Base-by-base conservation (phyloP, 2,888 invertebrate genomes). In the Idaea biselata region DNA sequence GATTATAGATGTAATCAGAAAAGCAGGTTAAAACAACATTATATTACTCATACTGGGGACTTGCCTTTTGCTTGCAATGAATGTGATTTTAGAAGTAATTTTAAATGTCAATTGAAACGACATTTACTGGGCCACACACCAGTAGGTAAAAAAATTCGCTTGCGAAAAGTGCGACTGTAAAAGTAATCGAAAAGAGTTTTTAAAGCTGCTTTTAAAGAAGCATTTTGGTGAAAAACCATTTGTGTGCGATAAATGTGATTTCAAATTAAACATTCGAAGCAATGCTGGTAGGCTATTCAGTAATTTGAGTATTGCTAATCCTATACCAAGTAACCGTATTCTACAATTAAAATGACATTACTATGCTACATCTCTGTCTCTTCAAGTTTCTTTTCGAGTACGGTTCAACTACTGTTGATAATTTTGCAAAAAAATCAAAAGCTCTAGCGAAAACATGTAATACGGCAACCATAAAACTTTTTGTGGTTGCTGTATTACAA, bases 241-340 rank as follows among this genome's bases (percentile, higher is more conserved):
- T 61, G 17, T 14, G 6, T 65, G 65, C 17, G 59, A 55, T 1
- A 5, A 58, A 18, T 65, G 65, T 60, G 61, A 61, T 56, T 63
- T 60, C 55, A 64, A 60, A 55, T 60, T 57, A 4, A 31, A 6
- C 64, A 62, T 58, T 16, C 7, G 4, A 32, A 32, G 32, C 32
- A 32, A 32, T 32, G 32, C 32, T 32, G 32, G 4, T 11, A 32
- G 32, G 4, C 1, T 32, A 11, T 32, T 32, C 6, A 32, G 1
- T 32, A 0, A 32, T 11, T 8, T 32, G n/a, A n/a, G n/a, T n/a
- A n/a, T n/a, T n/a, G n/a, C n/a, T n/a, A n/a, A n/a, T n/a, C n/a
- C n/a, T n/a, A n/a, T n/a, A n/a, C n/a, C n/a, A n/a, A n/a, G n/a
- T n/a, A n/a, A n/a, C n/a, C n/a, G n/a, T n/a, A n/a, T n/a, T n/a